phyloP scores from a whole-genome alignment of 2,797 vertebrate genomes.

The Phataginus tetradactyla region DNA sequence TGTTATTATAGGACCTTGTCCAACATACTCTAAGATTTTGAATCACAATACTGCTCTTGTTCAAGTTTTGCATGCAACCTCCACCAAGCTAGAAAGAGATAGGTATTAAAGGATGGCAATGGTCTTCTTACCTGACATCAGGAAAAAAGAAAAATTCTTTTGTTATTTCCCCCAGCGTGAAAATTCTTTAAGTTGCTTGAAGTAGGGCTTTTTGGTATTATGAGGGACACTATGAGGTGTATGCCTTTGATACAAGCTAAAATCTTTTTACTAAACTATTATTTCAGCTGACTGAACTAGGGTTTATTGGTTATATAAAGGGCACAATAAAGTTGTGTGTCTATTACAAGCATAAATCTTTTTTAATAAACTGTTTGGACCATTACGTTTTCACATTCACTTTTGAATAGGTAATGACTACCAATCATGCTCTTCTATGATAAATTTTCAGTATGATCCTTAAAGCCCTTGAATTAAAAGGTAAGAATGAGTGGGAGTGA shows the following conservation, averaged over 20 bases:
- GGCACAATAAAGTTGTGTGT: background rate
- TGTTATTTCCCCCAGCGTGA: background rate
- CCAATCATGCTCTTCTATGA: background rate
- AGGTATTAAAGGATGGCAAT: background rate
- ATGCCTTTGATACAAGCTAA: background rate
- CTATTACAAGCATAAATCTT: background rate
- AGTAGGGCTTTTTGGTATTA: background rate
- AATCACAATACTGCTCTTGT: background rate
- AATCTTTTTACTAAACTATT: constrained; percentile 15
- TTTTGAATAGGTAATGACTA: constrained; percentile 52
- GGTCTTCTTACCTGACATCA: background rate
- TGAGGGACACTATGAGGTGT: background rate
- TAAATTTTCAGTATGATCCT: background rate
- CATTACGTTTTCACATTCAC: constrained; percentile 27
- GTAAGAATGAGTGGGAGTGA: background rate
- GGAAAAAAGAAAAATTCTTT: background rate
- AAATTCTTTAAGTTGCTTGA: constrained; percentile 24
- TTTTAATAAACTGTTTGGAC: background rate
- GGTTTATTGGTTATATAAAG: background rate
- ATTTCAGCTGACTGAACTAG: background rate
- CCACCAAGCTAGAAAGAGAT: background rate
- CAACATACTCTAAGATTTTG: background rate
- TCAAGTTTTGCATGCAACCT: background rate
- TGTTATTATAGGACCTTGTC: background rate
- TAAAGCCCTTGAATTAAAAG: constrained; percentile 22